Conservation (phyloP, 1,140 invertebrate species). For the Drosophila tsacasi region DNA sequence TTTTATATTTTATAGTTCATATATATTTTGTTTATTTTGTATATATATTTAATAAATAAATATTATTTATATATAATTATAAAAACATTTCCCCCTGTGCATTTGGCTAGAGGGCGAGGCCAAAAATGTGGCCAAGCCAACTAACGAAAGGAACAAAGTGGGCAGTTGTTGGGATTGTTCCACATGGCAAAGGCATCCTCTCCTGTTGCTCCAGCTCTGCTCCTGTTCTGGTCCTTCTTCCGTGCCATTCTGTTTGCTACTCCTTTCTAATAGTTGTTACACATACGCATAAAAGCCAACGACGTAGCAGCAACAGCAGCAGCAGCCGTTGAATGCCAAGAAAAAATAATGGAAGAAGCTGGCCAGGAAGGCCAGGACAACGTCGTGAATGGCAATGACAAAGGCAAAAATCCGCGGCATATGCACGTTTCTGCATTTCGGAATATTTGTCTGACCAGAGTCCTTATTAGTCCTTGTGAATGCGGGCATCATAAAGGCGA, state of each 20-base stretch:
- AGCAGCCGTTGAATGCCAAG: conserved; percentile 37
- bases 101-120: conserved; percentile 20
- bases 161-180: background rate
- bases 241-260: conserved; percentile 41
- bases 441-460: conserved; percentile 17
- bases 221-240: conserved; percentile 50
- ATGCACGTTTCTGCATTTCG: conserved; percentile 15
- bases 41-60: no score
- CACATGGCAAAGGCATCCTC: conserved; percentile 19
- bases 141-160: conserved; percentile 21
- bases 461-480: conserved; percentile 32
- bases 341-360: background rate
- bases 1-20: no score
- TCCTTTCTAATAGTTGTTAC: conserved; percentile 76
- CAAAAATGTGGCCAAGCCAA: conserved; percentile 63
- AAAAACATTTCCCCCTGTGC: background rate
- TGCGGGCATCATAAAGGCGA: background rate
- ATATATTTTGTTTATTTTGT: no score
- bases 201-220: conserved; percentile 12
- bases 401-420: conserved; percentile 39
- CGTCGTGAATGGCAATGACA: conserved; percentile 44
- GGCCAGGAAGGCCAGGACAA: conserved; percentile 11
- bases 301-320: conserved; percentile 40
- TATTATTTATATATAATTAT: no score
- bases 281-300: conserved; percentile 58